phyloP scores from a whole-genome alignment of 2,113 vertebrate genomes.

The Beaufortia kweichowensis region DNA sequence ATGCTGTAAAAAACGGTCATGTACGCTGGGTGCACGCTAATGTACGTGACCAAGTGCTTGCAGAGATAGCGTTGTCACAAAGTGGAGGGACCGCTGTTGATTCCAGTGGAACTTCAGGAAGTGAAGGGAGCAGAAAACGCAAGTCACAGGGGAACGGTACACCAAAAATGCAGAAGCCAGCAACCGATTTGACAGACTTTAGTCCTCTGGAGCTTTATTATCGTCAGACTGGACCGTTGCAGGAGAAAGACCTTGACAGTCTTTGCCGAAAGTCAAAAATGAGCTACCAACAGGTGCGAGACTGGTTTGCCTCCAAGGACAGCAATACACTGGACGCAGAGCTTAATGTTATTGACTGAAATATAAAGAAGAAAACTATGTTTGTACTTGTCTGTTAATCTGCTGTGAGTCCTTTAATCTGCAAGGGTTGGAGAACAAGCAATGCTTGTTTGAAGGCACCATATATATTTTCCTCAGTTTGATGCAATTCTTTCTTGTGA shows the following conservation, averaged over 20 bases:
- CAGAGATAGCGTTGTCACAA: conserved; percentile 71
- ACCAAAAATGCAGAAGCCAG: conserved; percentile 33
- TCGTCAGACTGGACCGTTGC: conserved; percentile 63
- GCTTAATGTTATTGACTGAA: conserved; percentile 57
- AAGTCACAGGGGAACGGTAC: conserved; percentile 61
- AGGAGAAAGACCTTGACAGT: conserved; percentile 76
- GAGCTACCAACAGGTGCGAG: conserved; percentile 81
- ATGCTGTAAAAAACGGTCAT: conserved; percentile 89
- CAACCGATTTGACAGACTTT: conserved; percentile 60
- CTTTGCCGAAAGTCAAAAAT: conserved; percentile 77
- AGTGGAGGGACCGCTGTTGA: conserved; percentile 59
- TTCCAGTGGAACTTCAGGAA: conserved; percentile 52
- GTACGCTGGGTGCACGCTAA: conserved; percentile 82
- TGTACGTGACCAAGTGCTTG: conserved; percentile 74
- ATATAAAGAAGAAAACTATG: conserved; percentile 43
- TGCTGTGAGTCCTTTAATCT: conserved; percentile 62
- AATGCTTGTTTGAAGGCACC: conserved; percentile 65
- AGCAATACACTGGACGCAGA: conserved; percentile 70
- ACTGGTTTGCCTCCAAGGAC: conserved; percentile 81
- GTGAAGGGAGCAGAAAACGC: conserved; percentile 66
- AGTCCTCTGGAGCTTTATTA: conserved; percentile 69
- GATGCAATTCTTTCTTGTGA: neutral
- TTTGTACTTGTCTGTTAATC: conserved; percentile 49
- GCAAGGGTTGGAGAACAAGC: conserved; percentile 50
- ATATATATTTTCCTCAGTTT: neutral